These are phyloP conservation scores for Stercorarius parasiticus DNA, from an alignment of 2,113 vertebrate genomes.

Conservation along the genomic window DNA sequence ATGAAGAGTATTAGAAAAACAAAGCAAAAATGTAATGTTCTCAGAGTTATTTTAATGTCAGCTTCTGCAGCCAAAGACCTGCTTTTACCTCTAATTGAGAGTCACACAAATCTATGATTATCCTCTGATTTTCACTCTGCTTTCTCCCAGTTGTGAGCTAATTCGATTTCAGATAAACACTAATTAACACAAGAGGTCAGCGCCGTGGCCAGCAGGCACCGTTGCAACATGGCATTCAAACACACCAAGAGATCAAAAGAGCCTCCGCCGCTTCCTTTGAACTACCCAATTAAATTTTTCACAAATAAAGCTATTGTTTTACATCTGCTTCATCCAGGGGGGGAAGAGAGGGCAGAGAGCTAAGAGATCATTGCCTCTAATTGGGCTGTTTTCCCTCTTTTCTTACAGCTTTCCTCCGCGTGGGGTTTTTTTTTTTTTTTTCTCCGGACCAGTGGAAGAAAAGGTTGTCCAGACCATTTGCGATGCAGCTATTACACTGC, in stretches of 20 bases:
- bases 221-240: not conserved
- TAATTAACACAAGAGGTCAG: conserved; percentile 61
- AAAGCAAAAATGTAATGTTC: not conserved
- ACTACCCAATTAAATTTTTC: conserved; percentile 60
- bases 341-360: not conserved
- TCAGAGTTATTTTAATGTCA: not conserved
- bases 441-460: not conserved
- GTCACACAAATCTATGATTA: not conserved
- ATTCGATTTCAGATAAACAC: conserved; percentile 64
- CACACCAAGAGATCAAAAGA: conserved; percentile 24
- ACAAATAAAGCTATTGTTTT: conserved; percentile 65
- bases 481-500: not conserved
- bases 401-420: not conserved
- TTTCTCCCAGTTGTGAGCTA: conserved; percentile 25
- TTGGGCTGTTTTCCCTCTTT: conserved; percentile 12
- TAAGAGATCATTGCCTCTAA: conserved; percentile 31
- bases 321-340: not conserved
- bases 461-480: not conserved
- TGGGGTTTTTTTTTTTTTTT: not conserved
- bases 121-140: conserved; percentile 16
- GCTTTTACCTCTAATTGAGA: not conserved
- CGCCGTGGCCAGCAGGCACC: conserved; percentile 18
- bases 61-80: not conserved
- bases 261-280: conserved; percentile 19
- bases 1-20: conserved; percentile 31